Evolutionary conservation across 2,888 invertebrate genomes (phyloP).

Genomic region (Sericinus montela): DNA sequence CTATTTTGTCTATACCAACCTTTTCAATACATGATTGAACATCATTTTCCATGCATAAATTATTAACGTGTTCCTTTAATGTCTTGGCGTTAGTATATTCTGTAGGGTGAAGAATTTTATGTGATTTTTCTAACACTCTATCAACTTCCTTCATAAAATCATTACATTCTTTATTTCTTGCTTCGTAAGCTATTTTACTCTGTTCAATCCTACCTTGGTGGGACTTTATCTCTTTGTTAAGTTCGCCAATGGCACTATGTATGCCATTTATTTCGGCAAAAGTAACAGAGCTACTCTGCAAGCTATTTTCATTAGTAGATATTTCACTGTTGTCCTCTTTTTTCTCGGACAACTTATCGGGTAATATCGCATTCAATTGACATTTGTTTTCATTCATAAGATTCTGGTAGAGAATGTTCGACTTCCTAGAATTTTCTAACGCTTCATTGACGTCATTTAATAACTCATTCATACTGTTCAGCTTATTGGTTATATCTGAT

Average conservation of each 20-base stretch:
- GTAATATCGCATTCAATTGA: background rate
- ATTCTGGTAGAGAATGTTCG: constrained; percentile 57
- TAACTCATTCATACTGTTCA: constrained; percentile 70
- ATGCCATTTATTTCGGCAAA: constrained; percentile 61
- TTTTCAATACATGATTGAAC: background rate
- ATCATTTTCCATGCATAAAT: background rate
- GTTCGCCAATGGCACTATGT: constrained; percentile 50
- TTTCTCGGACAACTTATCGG: constrained; percentile 5
- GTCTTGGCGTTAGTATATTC: constrained; percentile 11
- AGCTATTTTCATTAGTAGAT: constrained; percentile 17
- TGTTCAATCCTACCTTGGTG: constrained; percentile 61
- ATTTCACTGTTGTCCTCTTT: constrained; percentile 20
- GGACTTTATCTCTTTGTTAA: constrained; percentile 54
- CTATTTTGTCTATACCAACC: constrained; percentile 21
- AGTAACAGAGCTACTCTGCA: constrained; percentile 31
- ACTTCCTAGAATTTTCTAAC: constrained; percentile 62
- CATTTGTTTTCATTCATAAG: constrained; percentile 30
- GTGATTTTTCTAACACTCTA: constrained; percentile 55
- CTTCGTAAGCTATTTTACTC: constrained; percentile 53
- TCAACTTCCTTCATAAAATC: constrained; percentile 66
- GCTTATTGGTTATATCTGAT: constrained; percentile 70
- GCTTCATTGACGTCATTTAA: constrained; percentile 67
- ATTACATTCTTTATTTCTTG: constrained; percentile 58
- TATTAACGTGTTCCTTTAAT: constrained; percentile 6
- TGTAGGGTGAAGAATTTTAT: constrained; percentile 54